Evolutionary conservation across 2,888 invertebrate species (phyloP), one percentile per base, ranked within the genome.

Genomic region (Seira ritae): DNA sequence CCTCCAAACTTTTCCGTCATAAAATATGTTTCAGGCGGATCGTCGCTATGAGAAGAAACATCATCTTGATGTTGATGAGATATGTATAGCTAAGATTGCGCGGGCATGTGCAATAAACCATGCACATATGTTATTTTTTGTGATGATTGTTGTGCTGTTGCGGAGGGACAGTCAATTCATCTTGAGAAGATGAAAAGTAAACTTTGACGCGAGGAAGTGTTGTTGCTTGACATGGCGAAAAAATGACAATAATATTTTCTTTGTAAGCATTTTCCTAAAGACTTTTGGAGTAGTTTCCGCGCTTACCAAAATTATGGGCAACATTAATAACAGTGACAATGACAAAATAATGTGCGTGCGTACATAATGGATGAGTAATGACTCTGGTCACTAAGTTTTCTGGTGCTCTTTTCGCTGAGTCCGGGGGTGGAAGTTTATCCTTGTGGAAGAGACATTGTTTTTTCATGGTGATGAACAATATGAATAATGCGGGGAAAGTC

Each of bases 301-400:
- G 31, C 31, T 31, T 50, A 15, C 10, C 20, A 62, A 62, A 20
- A 62, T n/a, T 2, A 62, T 2, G 20, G 62, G 22, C 2, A 62
- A 12, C 20, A 62, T 62, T 62, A 62, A 62, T 62, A 62, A 62
- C 62, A 1, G 20, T 62, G 62, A 62, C 62, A 62, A 62, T 62
- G 62, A 62, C 62, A 62, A 62, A 62, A 62, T 62, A 55, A 67
- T 46, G 67, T 67, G 74, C 65, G 23, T 50, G 17, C 55, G 60
- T 69, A 62, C 62, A 76, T 76, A 69, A 76, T 69, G 42, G 19
- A 69, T 76, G 76, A 76, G 77, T 78, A 22, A 78, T 77, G 70
- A 78, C 37, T 37, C 22, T 23, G 31, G 69, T 17, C 20, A 23
- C 60, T 12, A 15, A 15, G 76, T 46, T 50, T 60, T 24, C 31